Conservation (phyloP, 2,797 vertebrate genomes). For the Acanthiza pusilla region DNA sequence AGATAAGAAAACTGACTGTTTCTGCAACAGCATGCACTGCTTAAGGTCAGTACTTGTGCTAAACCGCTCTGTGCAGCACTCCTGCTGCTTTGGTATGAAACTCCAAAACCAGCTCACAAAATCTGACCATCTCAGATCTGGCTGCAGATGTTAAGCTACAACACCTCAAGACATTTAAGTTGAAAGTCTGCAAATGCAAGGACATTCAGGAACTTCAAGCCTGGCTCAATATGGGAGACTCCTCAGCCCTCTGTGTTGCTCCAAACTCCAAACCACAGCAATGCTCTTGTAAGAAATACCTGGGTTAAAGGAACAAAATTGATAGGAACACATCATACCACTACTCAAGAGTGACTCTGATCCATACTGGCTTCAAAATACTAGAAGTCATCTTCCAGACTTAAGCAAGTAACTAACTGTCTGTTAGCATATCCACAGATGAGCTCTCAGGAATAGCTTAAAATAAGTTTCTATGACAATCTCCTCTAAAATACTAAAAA, state of each 20-base stretch:
- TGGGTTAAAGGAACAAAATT: background rate
- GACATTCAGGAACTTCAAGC: background rate
- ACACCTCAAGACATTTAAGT: background rate
- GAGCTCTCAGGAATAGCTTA: background rate
- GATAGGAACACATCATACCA: background rate
- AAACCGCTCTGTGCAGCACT: background rate
- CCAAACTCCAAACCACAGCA: background rate
- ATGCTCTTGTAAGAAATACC: background rate
- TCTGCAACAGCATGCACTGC: background rate
- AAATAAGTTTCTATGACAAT: background rate
- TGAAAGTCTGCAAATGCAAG: background rate
- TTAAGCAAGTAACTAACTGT: background rate
- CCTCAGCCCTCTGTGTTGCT: rapidly evolving
- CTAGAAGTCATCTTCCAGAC: background rate
- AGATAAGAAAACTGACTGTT: background rate
- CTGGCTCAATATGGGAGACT: background rate
- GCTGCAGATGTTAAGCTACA: background rate
- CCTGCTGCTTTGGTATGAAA: background rate
- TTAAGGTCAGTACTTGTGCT: background rate
- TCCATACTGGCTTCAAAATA: background rate
- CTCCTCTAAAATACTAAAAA: background rate
- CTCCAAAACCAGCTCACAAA: background rate
- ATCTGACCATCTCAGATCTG: background rate
- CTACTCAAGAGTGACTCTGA: background rate
- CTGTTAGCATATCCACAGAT: background rate